Evolutionary conservation across 2,888 invertebrate species (phyloP), one percentile per base, ranked within the genome.

Genomic region (Drosophila greeni): DNA sequence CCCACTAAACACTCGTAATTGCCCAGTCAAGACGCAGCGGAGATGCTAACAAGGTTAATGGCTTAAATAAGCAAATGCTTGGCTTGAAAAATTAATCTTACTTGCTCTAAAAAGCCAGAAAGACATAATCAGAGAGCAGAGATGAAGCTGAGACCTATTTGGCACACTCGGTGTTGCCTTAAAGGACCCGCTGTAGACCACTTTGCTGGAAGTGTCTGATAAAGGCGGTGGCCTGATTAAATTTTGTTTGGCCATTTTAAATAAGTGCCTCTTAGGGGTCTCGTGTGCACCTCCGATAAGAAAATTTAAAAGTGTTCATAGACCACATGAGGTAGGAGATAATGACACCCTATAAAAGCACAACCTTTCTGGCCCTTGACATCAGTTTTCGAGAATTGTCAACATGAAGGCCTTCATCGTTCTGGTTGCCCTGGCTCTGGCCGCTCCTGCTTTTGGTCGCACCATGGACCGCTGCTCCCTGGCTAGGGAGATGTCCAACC

Each of bases 401-500:
- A 23, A 16, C n/a, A 34, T 48, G 53, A 61, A 70, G 57, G 61
- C 57, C 9, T 51, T 72, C 52, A 16, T 72, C 33, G 55, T 40
- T 52, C 33, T 72, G 33, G 12, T 54, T 37, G 64, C 70, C 4
- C 11, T 58, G 16, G 9, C 23, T n/a, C 20, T 20, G 20, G 20
- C 20, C 20, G 20, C 20, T 3, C 20, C 20, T 26, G 51, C 70
- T 7, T 11, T 58, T 9, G 56, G 43, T 6, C 69, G 69, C 34
- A 69, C 69, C 37, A 4, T 69, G 42, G 69, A 69, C 43, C 83
- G 84, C 8, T 87, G 87, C 72, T 64, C 76, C 4, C 29, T 87
- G 71, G 86, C 86, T 23, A 48, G 59, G 1, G 85, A 81, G 54
- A 71, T 87, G 84, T 47, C 40, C 52, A 55, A 89, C 20, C 16